Evolutionary conservation across 2,797 vertebrate species (phyloP), one percentile per base, ranked within the genome.

Genomic region (Phrynocephalus vlangalii): DNA sequence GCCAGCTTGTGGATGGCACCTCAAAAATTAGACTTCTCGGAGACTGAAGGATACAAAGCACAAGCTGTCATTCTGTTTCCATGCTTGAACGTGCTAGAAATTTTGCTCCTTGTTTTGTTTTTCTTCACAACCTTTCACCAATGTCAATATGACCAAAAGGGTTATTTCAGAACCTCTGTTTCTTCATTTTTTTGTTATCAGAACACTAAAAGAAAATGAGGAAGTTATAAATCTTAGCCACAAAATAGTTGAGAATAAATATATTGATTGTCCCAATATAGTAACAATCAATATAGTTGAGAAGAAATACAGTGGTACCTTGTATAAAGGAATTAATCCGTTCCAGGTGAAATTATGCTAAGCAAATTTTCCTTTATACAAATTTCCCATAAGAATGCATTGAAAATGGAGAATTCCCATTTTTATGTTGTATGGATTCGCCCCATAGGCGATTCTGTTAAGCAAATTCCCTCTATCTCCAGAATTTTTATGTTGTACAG

Each of bases 21-120:
- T 75, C 33, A 77, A 84, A 90, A 76, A 81, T 84, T 81, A 76
- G 33, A 77, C 48, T 86, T n/a, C 79, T 92, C 80, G 77, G 38
- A 85, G 66, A 67, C n/a, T 33, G 72, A 86, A 92, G 3, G 20
- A 86, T 67, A 67, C 73, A 83, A 79, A 86, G 52, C 56, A 28
- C n/a, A 67, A 52, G n/a, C 56, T 44, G 75, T 52, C 70, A 84
- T 52, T 81, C 24, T 88, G 78, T 16, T 87, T 92, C 87, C 66
- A 84, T 0, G 1, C 9, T 75, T 16, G 56, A 89, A 4, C 60
- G 38, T 66, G 10, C 38, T 90, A 50, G 50, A 33, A 50, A 77
- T 78, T 56, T 48, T 79, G 24, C 1, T 84, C 33, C 15, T 50
- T 84, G 33, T 30, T 15, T 72, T 33, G 56, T 0, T 68, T n/a